Base-by-base conservation (phyloP, 2,888 invertebrate species). In the Heliconius aoede region DNA sequence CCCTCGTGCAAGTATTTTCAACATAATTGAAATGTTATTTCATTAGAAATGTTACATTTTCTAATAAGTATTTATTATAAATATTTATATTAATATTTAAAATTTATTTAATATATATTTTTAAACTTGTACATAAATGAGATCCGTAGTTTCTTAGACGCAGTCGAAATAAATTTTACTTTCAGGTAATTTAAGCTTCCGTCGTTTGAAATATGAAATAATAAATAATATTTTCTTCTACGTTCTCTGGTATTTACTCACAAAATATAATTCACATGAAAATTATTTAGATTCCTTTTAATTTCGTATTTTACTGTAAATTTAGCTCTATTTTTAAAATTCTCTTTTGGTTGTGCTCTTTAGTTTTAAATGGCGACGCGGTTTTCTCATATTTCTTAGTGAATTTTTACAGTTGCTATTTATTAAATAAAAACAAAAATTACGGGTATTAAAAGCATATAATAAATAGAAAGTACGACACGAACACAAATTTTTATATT, bases 161-260 rank as follows among this genome's bases (percentile, higher is more conserved):
- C 1, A 60, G 26, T 60, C 15, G 26, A 15, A 58, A 60, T 60
- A 60, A 60, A 60, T 60, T 60, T 26, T 5, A 60, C 60, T 13
- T 28, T 60, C 18, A 26, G 60, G 26, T 26, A 60, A 60, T 60
- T 60, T 60, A 60, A 60, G 60, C 28, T 60, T 60, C 60, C 60
- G 26, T 60, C 60, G 60, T 60, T 26, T 15, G 60, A 26, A 24
- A 4, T 60, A 26, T 3, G 18, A 60, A 60, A 60, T 60, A 60
- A 15, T 26, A 60, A 60, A 60, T 60, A 60, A 60, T 60, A 60
- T 60, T 60, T 60, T 24, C 60, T 26, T 60, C 60, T 15, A 60
- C 60, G 26, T 60, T 15, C 26, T 28, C 60, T 15, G 26, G 5
- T 7, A 26, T 60, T 28, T 60, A 26, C 26, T 26, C 26, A 26